These are phyloP conservation scores for Chloroclysta siterata DNA, from an alignment of 2,888 invertebrate species.

Conservation along the genomic window DNA sequence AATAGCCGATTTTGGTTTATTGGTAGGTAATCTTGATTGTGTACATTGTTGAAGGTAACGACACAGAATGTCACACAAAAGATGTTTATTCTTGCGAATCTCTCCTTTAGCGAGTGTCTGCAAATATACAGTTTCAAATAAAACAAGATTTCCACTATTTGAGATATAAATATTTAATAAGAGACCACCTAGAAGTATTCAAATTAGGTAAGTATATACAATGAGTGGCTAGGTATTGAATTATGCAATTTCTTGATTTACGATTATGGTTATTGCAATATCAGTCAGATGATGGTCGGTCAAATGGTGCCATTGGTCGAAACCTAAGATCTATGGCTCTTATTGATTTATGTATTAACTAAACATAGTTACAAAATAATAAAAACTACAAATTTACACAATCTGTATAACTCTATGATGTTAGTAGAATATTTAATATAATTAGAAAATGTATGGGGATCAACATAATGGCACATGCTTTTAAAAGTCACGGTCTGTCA, in stretches of 20 bases:
- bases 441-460: no score
- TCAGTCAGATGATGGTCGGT: slow-evolving; percentile 16
- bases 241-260: slow-evolving; percentile 31
- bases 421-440: no score
- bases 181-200: slow-evolving; percentile 29
- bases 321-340: slow-evolving; percentile 14
- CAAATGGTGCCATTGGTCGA: slow-evolving; percentile 15
- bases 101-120: slow-evolving; percentile 22
- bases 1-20: slow-evolving; percentile 23
- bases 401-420: no score
- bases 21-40: slow-evolving; percentile 11
- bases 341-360: slow-evolving; percentile 17
- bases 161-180: slow-evolving; percentile 26
- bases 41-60: slow-evolving; percentile 19
- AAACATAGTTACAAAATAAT: background rate
- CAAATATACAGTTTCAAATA: slow-evolving; percentile 24
- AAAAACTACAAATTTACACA: background rate
- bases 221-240: slow-evolving; percentile 25
- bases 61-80: slow-evolving; percentile 18
- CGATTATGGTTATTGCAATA: slow-evolving; percentile 26
- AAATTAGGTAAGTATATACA: slow-evolving; percentile 29
- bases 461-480: no score
- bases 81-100: slow-evolving; percentile 23
- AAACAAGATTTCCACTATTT: slow-evolving; percentile 29
- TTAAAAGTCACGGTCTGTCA: no score